Base-by-base conservation (phyloP, 1,140 invertebrate species). In the Drosophila equinoxialis region DNA sequence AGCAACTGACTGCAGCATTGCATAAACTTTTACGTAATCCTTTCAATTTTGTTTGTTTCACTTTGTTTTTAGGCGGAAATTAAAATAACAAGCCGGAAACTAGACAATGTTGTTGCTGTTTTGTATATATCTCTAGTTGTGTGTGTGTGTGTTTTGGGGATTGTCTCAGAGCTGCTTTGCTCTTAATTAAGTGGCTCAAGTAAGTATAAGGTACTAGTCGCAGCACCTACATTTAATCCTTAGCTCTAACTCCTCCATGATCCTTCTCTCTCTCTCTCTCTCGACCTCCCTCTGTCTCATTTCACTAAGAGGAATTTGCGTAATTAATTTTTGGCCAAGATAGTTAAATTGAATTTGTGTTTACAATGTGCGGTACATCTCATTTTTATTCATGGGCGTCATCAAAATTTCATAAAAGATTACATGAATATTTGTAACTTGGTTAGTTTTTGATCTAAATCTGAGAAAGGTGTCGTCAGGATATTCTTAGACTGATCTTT, bases 41-140 rank as follows among this genome's bases (percentile, higher is more conserved):
- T 86, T 86, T 86, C 83, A 86, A 87, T 86, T 86, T 51, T 51
- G 45, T 51, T 51, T 87, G 83, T 79, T 86, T 68, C 75, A 39
- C 79, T 86, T 79, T 84, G 87, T 86, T 86, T 86, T 86, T 86
- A 87, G 83, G 83, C 83, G 84, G 72, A 86, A 86, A 86, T 86
- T 87, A 86, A 86, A 86, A 86, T 86, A 87, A 86, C 79, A 71
- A 87, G 83, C 83, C 20, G 83, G 57, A 65, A 86, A 65, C 58
- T 68, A 86, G 74, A 85, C 82, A 85, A 86, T 86, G 82, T 85
- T 85, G 82, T 75, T 55, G 20, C 23, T 65, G 33, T 39, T 11
- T 11, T 30, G 51, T 54, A 37, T 14, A 39, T 30, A 20, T 45
- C 45, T 54, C 41, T 23, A 63, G 37, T 72, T 20, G 51, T 37